These are phyloP conservation scores for Diachasma alloeum DNA, from an alignment of 1,140 invertebrate genomes.

Conservation along the genomic window DNA sequence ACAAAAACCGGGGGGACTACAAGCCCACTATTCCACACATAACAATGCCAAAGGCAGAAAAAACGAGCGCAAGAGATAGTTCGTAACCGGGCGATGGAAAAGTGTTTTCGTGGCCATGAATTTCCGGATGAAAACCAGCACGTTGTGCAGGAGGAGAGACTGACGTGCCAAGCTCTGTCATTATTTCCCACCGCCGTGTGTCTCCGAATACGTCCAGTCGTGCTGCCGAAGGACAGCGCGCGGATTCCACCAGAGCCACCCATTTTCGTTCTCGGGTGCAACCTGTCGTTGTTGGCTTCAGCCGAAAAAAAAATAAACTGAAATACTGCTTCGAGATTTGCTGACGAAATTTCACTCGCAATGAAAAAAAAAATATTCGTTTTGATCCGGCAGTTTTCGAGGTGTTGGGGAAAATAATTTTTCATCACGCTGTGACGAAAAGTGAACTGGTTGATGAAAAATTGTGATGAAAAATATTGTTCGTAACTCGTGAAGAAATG, in stretches of 20 bases:
- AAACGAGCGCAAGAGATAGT: neutral
- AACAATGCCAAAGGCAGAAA: neutral
- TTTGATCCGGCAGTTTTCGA: no score
- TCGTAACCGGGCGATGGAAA: conserved; percentile 1
- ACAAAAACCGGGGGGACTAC: neutral
- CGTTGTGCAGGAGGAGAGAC: conserved; percentile 44
- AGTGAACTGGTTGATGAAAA: no score
- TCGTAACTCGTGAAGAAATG: no score
- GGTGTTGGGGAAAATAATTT: no score
- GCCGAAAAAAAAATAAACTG: conserved; percentile 16
- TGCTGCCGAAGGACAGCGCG: conserved; percentile 40
- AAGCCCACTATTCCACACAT: neutral
- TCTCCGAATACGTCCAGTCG: conserved; percentile 26
- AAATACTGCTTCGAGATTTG: conserved; percentile 41
- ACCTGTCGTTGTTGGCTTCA: conserved; percentile 48
- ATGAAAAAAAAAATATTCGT: neutral
- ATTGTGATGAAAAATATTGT: no score
- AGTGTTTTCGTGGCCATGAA: conserved; percentile 45
- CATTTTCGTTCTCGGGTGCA: conserved; percentile 46
- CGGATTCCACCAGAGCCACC: conserved; percentile 46
- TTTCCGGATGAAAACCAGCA: conserved; percentile 55
- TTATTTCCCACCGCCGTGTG: conserved; percentile 57
- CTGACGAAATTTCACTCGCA: conserved; percentile 4
- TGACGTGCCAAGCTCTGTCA: conserved; percentile 46
- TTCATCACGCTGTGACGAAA: no score